Percentiles rank a stretch among this genome's conserved stretches.
Conservation (phyloP, 2,888 invertebrate genomes). For the Andrena fulva region DNA sequence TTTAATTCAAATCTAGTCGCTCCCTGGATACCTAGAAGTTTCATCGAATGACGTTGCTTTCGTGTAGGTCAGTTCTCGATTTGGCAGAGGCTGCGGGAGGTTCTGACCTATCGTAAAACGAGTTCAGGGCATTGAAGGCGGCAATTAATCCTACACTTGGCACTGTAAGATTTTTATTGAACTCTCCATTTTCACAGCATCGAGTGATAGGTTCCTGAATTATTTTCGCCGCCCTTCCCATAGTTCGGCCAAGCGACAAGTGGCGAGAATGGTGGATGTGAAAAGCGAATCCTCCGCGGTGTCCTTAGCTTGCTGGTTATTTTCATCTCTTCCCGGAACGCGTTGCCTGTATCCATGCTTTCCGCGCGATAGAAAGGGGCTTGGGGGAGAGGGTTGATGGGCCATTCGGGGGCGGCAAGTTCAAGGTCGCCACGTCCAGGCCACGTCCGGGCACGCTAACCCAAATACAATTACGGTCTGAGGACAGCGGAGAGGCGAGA, state of each 20-base stretch:
- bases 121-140: background rate
- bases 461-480: conserved; percentile 75
- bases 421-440: conserved; percentile 79
- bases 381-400: conserved; percentile 59
- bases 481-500: conserved; percentile 61
- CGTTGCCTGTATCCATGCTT: conserved; percentile 39
- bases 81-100: conserved; percentile 57
- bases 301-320: conserved; percentile 40
- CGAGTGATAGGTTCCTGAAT: too few relatives aligned
- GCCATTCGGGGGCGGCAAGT: conserved; percentile 76
- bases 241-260: too few relatives aligned
- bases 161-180: too few relatives aligned
- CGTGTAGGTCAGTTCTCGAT: conserved; percentile 72
- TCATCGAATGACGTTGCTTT: conserved; percentile 17
- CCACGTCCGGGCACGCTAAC: conserved; percentile 79
- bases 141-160: background rate
- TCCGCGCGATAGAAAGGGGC: conserved; percentile 42
- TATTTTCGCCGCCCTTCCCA: too few relatives aligned
- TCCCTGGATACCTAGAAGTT: background rate
- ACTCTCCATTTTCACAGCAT: too few relatives aligned
- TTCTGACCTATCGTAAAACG: conserved; percentile 63
- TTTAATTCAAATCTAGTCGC: conserved; percentile 19
- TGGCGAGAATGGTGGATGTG: background rate
- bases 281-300: conserved; percentile 13
- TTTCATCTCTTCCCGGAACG: conserved; percentile 31